phyloP scores from a whole-genome alignment of 2,797 vertebrate species.

The Arremon brunneinucha region DNA sequence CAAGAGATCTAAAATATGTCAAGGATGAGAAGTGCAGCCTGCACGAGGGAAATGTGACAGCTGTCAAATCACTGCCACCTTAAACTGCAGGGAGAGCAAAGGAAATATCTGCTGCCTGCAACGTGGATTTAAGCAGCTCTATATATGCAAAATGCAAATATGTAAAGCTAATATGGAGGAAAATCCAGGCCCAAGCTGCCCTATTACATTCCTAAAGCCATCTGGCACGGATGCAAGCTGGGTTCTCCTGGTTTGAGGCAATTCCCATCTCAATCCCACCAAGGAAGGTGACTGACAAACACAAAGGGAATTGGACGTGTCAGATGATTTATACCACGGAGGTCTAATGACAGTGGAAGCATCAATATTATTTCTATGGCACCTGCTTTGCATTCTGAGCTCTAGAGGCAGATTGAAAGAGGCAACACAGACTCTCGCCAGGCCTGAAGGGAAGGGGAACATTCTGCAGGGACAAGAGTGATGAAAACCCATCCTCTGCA shows the following conservation, averaged over 20 bases:
- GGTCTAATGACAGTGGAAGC: background rate
- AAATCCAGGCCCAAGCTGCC: background rate
- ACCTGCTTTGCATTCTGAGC: slow-evolving; percentile 1
- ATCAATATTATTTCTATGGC: background rate
- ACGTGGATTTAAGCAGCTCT: background rate
- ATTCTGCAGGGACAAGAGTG: background rate
- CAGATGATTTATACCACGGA: background rate
- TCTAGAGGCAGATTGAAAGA: background rate
- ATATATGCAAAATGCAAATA: background rate
- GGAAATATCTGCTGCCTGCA: background rate
- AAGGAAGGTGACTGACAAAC: background rate
- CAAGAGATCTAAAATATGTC: background rate
- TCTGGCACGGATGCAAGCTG: background rate
- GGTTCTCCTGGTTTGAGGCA: background rate
- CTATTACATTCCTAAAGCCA: background rate
- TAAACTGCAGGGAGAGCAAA: background rate
- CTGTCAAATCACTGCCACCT: background rate
- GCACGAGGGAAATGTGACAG: background rate
- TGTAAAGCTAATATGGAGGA: background rate
- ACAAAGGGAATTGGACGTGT: background rate
- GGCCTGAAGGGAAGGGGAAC: background rate
- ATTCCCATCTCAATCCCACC: background rate
- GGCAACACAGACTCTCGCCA: background rate
- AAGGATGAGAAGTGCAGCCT: background rate
- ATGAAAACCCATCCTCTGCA: accelerated